Evolutionary conservation across 2,888 invertebrate species (phyloP), one percentile per base, ranked within the genome.

Genomic region (Meiosimyza platycephala): DNA sequence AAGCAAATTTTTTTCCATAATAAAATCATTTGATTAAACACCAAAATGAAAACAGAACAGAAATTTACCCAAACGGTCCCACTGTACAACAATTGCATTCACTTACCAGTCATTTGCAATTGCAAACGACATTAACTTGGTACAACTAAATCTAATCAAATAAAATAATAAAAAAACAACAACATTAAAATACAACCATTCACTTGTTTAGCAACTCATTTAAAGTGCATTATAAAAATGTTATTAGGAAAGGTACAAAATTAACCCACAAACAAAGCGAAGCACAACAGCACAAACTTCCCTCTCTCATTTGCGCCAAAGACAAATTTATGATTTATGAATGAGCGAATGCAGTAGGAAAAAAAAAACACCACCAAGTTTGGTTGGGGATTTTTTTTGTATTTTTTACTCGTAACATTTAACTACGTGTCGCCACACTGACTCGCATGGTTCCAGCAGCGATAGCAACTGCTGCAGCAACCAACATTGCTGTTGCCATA

Each of bases 251-350:
- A 57, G 28, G 57, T 18, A 57, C 57, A 18, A 57, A 12, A 22
- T 57, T n/a, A 57, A 57, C 16, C 12, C 28, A 12, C 15, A 12
- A 57, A 22, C 12, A 57, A 57, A 54, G 2, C 62, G 15, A 40
- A 65, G 28, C n/a, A 15, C 28, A 28, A 65, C 28, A 54, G 5
- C n/a, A 54, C n/a, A 54, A n/a, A 54, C 18, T 54, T 54, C 22
- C 15, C 54, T 47, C 67, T 57, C 54, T 57, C 57, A 47, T 67
- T 67, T 67, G 47, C 57, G 66, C 50, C 64, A 51, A 22, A 52
- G 66, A 55, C 66, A 67, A 67, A 68, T 68, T 68, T 59, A 50
- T 68, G 68, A 68, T 68, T 68, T 68, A 68, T 59, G 68, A 68
- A 68, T 50, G 28, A 48, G 16, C 59, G 13, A 57, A 7, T 59